Percentiles rank a stretch among this genome's conserved stretches.
Conservation (phyloP, 2,113 vertebrate species). For the Xiphophorus hellerii region DNA sequence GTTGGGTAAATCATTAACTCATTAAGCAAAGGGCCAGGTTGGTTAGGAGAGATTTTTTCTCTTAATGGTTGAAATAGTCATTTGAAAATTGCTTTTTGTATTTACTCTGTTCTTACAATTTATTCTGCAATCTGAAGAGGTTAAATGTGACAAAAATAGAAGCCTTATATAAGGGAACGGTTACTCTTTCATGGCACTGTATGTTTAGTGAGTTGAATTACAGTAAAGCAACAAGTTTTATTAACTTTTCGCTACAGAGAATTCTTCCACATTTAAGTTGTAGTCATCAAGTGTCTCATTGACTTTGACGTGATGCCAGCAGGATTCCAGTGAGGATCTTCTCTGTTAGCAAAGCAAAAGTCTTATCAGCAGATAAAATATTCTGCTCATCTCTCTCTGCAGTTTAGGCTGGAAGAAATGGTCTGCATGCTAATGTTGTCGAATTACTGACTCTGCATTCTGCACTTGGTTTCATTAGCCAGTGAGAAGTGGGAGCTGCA, state of each 20-base stretch:
- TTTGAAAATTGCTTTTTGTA: no score
- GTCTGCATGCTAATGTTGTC: constrained; percentile 55
- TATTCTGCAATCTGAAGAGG: background rate
- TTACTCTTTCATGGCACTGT: background rate
- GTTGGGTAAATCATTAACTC: background rate
- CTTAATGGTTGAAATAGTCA: no score
- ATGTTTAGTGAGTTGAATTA: background rate
- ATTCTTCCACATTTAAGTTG: constrained; percentile 32
- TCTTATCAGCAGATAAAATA: constrained; percentile 34
- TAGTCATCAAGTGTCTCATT: constrained; percentile 17
- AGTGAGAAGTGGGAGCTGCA: constrained; percentile 16
- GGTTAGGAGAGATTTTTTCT: no score
- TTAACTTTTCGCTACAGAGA: constrained; percentile 10
- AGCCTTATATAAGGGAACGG: background rate
- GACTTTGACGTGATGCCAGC: constrained; percentile 30
- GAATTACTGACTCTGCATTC: constrained; percentile 48
- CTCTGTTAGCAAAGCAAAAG: constrained; percentile 41
- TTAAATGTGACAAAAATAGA: background rate
- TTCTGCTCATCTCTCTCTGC: constrained; percentile 23
- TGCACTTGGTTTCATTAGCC: constrained; percentile 23
- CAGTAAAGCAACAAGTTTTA: background rate
- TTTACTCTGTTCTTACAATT: background rate
- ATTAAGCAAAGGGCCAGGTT: background rate
- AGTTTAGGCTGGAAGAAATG: constrained; percentile 24
- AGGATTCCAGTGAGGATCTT: constrained; percentile 30